Percentiles rank a stretch among this genome's conserved stretches.
Evolutionary conservation across 2,888 invertebrate genomes (phyloP).

Genomic region (Argyresthia albistria): DNA sequence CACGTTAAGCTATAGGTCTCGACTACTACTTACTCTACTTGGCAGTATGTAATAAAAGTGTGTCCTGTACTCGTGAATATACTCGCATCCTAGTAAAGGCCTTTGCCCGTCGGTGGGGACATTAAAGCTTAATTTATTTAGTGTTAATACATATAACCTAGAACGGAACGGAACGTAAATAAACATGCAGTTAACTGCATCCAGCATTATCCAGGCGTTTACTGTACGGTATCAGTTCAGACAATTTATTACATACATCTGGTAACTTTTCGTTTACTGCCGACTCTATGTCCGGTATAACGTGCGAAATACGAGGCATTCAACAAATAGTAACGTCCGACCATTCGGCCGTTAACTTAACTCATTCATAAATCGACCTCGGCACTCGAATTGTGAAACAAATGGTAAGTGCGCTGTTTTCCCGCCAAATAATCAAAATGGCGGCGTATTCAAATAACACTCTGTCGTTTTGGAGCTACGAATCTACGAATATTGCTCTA

Average conservation of each 20-base stretch:
- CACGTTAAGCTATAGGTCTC: too few relatives aligned
- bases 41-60: too few relatives aligned
- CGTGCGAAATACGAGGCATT: neutral
- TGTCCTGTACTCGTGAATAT: too few relatives aligned
- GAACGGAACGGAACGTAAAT: neutral
- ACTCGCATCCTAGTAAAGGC: too few relatives aligned
- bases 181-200: neutral
- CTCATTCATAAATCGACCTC: constrained; percentile 1
- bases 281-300: neutral
- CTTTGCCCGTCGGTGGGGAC: too few relatives aligned
- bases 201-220: neutral
- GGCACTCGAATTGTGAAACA: constrained; percentile 2
- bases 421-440: constrained; percentile 36
- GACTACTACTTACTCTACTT: too few relatives aligned
- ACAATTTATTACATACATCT: neutral
- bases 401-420: constrained; percentile 20
- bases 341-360: constrained; percentile 1
- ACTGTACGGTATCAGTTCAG: neutral
- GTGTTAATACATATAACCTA: too few relatives aligned
- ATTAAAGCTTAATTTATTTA: too few relatives aligned
- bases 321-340: too few relatives aligned
- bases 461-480: constrained; percentile 20
- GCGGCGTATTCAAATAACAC: constrained; percentile 53
- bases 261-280: neutral
- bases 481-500: too few relatives aligned